Evolutionary conservation across 2,888 invertebrate species (phyloP), one percentile per base, ranked within the genome.

Genomic region (Proisotoma minuta): DNA sequence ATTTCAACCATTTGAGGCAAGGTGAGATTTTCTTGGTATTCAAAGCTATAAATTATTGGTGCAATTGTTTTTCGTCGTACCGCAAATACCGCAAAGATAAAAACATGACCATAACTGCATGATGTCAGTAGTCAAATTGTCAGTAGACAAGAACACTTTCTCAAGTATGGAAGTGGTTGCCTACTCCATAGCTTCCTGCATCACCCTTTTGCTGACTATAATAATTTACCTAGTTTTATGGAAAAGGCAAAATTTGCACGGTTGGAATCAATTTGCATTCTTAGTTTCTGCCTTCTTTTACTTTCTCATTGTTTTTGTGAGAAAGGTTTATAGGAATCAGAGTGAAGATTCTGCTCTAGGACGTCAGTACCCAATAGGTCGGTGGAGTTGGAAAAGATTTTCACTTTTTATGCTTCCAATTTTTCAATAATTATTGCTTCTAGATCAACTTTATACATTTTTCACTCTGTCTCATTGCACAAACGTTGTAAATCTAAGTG

Each of bases 191-290:
- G 20, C 20, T 43, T 43, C 43, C 5, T 43, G 43, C 18, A 43
- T 43, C 4, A 18, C 18, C 20, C 15, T 43, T 43, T 20, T 43
- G 5, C 15, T 43, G 5, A 43, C 43, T 12, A 18, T 43, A 20
- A 5, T 43, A 12, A 20, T 43, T 43, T 43, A 43, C 20, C 15
- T 43, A 18, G 4, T 43, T 4, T 20, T 43, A 5, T 43, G 43
- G 43, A 43, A 20, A 43, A 43, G 18, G 18, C 43, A 43, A 15
- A 43, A n/a, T n/a, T 43, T 43, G 5, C 43, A 43, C 18, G 43
- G 43, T n/a, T 43, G 43, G 43, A 43, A 5, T 5, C 43, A 43
- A n/a, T 43, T 43, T 43, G 43, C 43, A 18, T 43, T 43, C 43
- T n/a, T 43, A 43, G 20, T 43, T 12, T 43, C 43, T 5, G 43